Conservation (phyloP, 2,113 vertebrate species). For the Hemibagrus wyckioides region DNA sequence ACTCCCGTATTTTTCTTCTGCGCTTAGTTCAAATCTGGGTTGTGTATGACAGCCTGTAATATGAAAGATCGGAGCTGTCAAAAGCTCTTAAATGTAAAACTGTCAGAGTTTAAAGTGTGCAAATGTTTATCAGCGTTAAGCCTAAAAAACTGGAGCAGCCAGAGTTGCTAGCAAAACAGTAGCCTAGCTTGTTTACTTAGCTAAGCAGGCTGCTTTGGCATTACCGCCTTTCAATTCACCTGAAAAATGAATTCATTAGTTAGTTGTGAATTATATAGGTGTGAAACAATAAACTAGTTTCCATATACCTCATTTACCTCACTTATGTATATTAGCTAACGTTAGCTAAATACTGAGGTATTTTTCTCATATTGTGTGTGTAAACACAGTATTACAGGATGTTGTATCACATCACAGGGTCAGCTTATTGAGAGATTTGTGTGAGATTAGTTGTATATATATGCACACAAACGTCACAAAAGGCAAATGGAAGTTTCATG, state of each 20-base stretch:
- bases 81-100: neutral
- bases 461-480: neutral
- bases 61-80: neutral
- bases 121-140: neutral
- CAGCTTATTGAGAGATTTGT: neutral
- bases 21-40: neutral
- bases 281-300: neutral
- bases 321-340: neutral
- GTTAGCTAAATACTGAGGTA: neutral
- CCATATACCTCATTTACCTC: neutral
- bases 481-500: neutral
- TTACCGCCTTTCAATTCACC: neutral
- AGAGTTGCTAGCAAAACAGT: neutral
- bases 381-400: neutral
- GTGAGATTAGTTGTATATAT: neutral
- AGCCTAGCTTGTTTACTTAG: neutral
- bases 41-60: neutral
- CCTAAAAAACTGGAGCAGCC: neutral
- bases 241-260: neutral
- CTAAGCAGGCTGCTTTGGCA: neutral
- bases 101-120: neutral
- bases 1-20: slow-evolving; percentile 18
- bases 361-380: neutral
- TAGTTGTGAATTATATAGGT: too few relatives aligned
- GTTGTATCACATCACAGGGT: neutral